Evolutionary conservation across 2,797 vertebrate genomes (phyloP).

Genomic region (Sebastes vulpes): DNA sequence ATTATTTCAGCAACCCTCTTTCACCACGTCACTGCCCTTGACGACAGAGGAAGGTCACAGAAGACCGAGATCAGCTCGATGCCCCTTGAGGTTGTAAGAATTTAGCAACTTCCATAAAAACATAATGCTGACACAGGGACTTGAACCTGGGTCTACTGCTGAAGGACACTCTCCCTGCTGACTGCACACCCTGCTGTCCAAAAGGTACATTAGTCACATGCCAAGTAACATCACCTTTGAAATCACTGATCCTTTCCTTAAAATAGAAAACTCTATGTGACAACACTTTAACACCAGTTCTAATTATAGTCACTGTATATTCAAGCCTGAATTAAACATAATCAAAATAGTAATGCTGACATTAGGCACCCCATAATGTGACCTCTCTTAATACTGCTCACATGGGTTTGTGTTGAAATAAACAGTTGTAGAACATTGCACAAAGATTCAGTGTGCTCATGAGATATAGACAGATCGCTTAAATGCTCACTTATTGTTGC

Average conservation of each 20-base stretch:
- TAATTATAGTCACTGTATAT: background rate
- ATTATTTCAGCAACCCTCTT: background rate
- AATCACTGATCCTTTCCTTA: background rate
- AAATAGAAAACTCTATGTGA: slow-evolving; percentile 6
- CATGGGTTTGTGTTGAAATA: background rate
- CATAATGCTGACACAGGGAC: slow-evolving; percentile 29
- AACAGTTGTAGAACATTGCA: background rate
- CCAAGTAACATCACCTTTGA: background rate
- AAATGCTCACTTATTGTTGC: too few relatives aligned
- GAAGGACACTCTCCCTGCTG: slow-evolving; percentile 51
- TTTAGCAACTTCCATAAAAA: slow-evolving; percentile 28
- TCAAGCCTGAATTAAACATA: background rate
- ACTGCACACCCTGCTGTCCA: slow-evolving; percentile 22
- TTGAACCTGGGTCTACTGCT: slow-evolving; percentile 25
- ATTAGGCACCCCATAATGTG: background rate
- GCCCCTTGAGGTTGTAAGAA: background rate
- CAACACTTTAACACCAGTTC: background rate
- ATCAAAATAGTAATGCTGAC: background rate
- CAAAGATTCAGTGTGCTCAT: background rate
- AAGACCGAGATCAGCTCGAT: background rate
- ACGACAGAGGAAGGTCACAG: slow-evolving; percentile 1
- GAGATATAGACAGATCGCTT: background rate
- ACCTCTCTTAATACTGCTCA: background rate
- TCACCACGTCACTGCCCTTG: background rate
- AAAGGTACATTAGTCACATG: slow-evolving; percentile 38